phyloP scores from a whole-genome alignment of 2,797 vertebrate species.

The Oryzias sinensis region DNA sequence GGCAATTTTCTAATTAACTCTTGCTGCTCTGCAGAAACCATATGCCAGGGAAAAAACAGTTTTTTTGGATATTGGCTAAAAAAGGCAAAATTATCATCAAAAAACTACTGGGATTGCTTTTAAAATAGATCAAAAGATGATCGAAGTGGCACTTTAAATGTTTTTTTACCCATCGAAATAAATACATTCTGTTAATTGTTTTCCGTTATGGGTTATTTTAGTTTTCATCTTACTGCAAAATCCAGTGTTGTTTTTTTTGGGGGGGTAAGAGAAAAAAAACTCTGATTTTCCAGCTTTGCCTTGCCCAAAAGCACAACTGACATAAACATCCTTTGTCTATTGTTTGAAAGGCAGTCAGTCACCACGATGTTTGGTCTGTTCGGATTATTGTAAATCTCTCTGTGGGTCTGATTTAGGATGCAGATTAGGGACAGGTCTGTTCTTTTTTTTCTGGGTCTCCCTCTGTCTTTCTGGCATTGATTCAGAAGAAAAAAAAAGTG shows the following conservation, averaged over 20 bases:
- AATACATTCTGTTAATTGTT: not conserved
- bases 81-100: too few relatives aligned
- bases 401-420: conserved; percentile 55
- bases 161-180: conserved; percentile 31
- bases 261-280: conserved; percentile 4
- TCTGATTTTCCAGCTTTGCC: conserved; percentile 23
- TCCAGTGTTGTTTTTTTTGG: conserved; percentile 32
- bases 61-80: too few relatives aligned
- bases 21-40: too few relatives aligned
- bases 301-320: not conserved
- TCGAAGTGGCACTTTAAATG: not conserved
- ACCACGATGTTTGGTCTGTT: conserved; percentile 53
- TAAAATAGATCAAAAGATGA: too few relatives aligned
- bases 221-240: not conserved
- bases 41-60: too few relatives aligned
- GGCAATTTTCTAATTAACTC: too few relatives aligned
- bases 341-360: conserved; percentile 9
- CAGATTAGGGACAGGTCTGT: conserved; percentile 60
- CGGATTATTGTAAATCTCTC: conserved; percentile 63
- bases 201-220: conserved; percentile 5
- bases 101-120: too few relatives aligned
- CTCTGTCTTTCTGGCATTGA: conserved; percentile 18
- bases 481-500: conserved; percentile 35
- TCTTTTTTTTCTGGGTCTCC: conserved; percentile 24
- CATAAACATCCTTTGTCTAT: conserved; percentile 52